Percentiles rank a stretch among this genome's conserved stretches.
phyloP scores from a whole-genome alignment of 2,888 invertebrate species.

The Conus canariensis region DNA sequence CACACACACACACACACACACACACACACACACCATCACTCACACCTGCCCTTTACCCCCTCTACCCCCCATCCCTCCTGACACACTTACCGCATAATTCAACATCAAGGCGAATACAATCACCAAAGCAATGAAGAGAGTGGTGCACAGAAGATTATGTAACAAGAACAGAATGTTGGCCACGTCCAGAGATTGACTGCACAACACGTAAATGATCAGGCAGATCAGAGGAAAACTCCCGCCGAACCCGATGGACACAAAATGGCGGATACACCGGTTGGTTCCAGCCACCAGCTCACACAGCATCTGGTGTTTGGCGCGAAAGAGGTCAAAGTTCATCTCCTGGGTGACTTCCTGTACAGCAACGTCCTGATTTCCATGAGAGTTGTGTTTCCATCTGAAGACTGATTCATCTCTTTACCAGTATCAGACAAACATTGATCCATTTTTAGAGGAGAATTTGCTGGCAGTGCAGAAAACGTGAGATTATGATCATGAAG shows the following conservation, averaged over 20 bases:
- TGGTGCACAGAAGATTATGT: background rate
- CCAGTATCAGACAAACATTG: too few species aligned
- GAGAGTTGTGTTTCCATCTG: too few species aligned
- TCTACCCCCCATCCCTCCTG: too few species aligned
- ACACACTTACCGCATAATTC: background rate
- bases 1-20: too few species aligned
- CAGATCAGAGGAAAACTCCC: background rate
- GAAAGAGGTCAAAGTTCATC: background rate
- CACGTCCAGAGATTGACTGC: background rate
- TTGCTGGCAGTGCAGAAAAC: too few species aligned
- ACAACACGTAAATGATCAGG: background rate
- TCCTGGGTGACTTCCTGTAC: background rate
- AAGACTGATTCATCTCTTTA: too few species aligned
- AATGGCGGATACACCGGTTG: background rate
- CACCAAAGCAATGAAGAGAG: background rate
- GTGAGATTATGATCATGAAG: too few species aligned
- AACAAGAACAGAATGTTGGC: background rate
- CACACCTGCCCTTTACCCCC: too few species aligned
- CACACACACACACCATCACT: too few species aligned
- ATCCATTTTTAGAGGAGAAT: too few species aligned
- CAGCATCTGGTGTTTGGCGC: background rate
- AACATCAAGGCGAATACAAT: background rate
- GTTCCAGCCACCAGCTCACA: background rate
- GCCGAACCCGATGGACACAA: background rate
- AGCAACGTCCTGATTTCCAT: too few species aligned